These are phyloP conservation scores for Drosophila santomea DNA, from an alignment of 1,140 invertebrate species.

Conservation along the genomic window DNA sequence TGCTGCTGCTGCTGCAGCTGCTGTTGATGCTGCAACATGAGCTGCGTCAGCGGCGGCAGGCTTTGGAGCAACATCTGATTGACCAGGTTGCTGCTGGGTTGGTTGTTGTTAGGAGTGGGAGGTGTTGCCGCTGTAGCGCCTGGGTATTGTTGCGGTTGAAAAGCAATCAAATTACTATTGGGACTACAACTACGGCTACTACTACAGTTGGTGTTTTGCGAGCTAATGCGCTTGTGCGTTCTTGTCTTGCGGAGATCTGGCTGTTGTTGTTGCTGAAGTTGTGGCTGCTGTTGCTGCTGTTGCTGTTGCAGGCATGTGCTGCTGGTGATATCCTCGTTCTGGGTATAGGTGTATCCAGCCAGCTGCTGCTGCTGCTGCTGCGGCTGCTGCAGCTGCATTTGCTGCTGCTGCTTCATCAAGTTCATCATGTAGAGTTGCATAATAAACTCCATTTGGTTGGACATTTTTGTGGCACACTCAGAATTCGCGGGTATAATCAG, in stretches of 20 bases:
- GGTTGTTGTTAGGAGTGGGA: constrained; percentile 56
- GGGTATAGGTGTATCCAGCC: constrained; percentile 51
- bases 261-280: constrained; percentile 51
- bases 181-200: constrained; percentile 84
- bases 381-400: constrained; percentile 46
- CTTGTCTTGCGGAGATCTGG: constrained; percentile 58
- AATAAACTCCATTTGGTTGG: constrained; percentile 82
- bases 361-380: constrained; percentile 41
- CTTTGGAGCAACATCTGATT: constrained; percentile 71
- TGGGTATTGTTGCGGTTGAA: constrained; percentile 64
- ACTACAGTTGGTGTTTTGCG: constrained; percentile 84
- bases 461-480: constrained; percentile 61
- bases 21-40: constrained; percentile 64
- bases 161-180: constrained; percentile 83
- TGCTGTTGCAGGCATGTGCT: constrained; percentile 72
- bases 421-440: constrained; percentile 84
- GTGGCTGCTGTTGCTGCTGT: constrained; percentile 17
- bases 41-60: constrained; percentile 61
- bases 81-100: constrained; percentile 27
- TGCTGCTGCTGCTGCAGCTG: constrained; percentile 55
- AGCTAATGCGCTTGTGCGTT: constrained; percentile 79
- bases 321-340: constrained; percentile 76
- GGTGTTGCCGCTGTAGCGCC: constrained; percentile 40
- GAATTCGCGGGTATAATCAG: constrained; percentile 7
- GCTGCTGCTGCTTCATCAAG: constrained; percentile 78